phyloP scores from a whole-genome alignment of 2,113 vertebrate genomes.

The Psettodes erumei region DNA sequence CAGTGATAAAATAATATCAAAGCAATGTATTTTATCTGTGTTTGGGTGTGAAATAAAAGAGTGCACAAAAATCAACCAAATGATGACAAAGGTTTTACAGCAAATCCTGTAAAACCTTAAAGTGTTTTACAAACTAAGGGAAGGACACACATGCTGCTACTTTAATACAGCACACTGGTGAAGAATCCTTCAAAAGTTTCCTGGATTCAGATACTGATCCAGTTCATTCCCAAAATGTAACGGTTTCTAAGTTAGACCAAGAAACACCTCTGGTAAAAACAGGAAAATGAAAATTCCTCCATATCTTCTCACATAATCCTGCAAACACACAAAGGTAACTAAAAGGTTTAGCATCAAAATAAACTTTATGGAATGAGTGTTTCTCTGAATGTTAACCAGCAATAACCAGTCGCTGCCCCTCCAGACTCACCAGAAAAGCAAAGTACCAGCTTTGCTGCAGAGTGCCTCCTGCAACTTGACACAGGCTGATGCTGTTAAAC shows the following conservation, averaged over 20 bases:
- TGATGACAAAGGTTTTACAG: neutral
- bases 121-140: neutral
- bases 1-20: slow-evolving; percentile 12
- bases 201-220: no score
- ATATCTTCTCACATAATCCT: no score
- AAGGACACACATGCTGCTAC: neutral
- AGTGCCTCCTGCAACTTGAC: slow-evolving; percentile 1
- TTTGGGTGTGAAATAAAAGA: neutral
- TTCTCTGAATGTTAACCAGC: neutral
- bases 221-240: no score
- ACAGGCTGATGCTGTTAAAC: slow-evolving; percentile 9
- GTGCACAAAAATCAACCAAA: neutral
- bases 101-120: neutral
- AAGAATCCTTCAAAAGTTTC: no score
- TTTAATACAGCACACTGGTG: no score
- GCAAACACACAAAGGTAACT: no score
- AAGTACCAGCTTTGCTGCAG: neutral
- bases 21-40: neutral
- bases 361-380: neutral
- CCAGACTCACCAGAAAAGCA: slow-evolving; percentile 1
- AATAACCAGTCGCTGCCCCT: slow-evolving; percentile 2
- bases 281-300: no score
- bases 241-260: no score
- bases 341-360: neutral
- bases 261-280: no score